Evolutionary conservation across 53 echinoderm and acorn worm species (phyloP), one percentile per base, ranked within the genome.

Genomic region (Echinometra lucunter): DNA sequence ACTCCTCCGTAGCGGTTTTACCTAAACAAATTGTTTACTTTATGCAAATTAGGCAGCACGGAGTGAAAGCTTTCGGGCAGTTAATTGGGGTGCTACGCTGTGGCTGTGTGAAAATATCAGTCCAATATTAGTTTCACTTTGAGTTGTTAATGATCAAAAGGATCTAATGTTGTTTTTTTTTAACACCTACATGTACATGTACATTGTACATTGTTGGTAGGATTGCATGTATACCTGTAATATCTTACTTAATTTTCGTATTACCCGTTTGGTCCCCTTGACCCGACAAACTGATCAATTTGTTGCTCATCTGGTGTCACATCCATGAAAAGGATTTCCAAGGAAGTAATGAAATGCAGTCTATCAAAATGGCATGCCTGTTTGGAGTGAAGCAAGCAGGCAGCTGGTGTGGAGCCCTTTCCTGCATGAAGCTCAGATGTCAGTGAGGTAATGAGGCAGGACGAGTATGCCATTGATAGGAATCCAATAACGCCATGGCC

Each of bases 381-480:
- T 49, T 60, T 57, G 89, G 37, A 89, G 60, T 60, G 89, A 89
- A 60, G 60, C 58, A 89, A 60, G 60, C 58, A 58, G 58, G 63
- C 89, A 89, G 89, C 89, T 89, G 89, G 89, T 6, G 23, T 58
- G 40, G 37, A 10, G 58, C 58, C 49, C 49, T 4, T 21, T 57
- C 19, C 60, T 89, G n/a, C n/a, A n/a, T n/a, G 34, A 37, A 60
- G 66, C 70, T 66, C 47, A 69, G 91, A 66, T 69, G 91, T 91
- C 3, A 72, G 60, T 58, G 89, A 91, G 66, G 91, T 91, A 91
- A 91, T 91, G 91, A 91, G 69, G 91, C 91, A 28, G 69, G 69
- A 91, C 91, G 66, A 91, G 66, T 47, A 91, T 91, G 91, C 70
- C 91, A 91, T 91, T 67, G 91, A 91, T 91, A 70, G 66, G 37